Evolutionary conservation across 1,140 invertebrate species (phyloP).

Genomic region (Andricus grossulariae): DNA sequence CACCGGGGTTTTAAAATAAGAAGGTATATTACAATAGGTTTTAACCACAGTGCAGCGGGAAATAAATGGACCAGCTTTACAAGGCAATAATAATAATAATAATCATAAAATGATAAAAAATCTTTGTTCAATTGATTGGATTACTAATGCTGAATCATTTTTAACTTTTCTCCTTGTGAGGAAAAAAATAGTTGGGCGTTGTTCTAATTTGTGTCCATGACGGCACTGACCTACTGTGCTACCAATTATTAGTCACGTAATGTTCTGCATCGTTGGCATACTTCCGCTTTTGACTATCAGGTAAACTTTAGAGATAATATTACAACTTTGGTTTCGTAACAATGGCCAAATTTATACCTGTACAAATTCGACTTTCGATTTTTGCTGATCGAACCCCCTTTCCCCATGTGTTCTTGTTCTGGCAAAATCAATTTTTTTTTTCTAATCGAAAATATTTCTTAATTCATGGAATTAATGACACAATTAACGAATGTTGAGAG

Average conservation of each 20-base stretch:
- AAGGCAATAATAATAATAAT: too few species aligned
- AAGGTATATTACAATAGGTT: too few species aligned
- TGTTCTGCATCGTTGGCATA: constrained; percentile 54
- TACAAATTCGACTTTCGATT: too few species aligned
- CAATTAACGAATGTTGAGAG: too few species aligned
- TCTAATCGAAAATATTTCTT: too few species aligned
- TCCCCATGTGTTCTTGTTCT: neutral
- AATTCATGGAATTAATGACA: too few species aligned
- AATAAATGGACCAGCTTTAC: too few species aligned
- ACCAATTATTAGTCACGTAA: constrained; percentile 58
- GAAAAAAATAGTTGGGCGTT: constrained; percentile 42
- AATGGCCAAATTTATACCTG: neutral
- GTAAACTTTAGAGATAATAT: constrained; percentile 51
- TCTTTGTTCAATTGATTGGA: constrained; percentile 7
- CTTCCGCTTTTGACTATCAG: constrained; percentile 51
- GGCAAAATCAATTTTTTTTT: too few species aligned
- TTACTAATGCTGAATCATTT: constrained; percentile 35
- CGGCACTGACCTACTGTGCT: constrained; percentile 60
- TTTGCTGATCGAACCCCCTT: neutral
- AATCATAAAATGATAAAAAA: too few species aligned
- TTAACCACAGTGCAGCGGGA: too few species aligned
- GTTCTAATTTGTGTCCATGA: constrained; percentile 41
- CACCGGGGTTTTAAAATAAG: too few species aligned
- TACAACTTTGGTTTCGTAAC: constrained; percentile 13
- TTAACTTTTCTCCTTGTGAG: constrained; percentile 33